Evolutionary conservation across 2,113 vertebrate species (phyloP).

Genomic region (Caranx melampygus): DNA sequence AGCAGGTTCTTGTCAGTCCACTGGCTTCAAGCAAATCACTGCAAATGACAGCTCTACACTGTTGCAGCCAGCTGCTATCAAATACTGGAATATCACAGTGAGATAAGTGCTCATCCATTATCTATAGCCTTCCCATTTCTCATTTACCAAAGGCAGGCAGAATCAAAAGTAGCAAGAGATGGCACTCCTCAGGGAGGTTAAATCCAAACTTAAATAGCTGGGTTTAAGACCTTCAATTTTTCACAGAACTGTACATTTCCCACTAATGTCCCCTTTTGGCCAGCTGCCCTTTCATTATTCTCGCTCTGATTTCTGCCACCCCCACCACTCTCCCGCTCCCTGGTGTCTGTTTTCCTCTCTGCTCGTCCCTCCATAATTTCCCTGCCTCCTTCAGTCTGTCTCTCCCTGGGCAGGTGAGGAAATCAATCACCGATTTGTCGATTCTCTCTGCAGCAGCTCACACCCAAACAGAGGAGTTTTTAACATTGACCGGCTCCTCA

Average conservation of each 20-base stretch:
- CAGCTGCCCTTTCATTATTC: conserved; percentile 48
- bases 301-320: conserved; percentile 32
- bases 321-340: not conserved
- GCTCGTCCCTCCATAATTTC: conserved; percentile 57
- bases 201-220: not conserved
- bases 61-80: not conserved
- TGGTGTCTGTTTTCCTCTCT: conserved; percentile 4
- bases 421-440: conserved; percentile 72
- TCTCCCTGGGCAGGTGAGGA: conserved; percentile 57
- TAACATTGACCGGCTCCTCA: conserved; percentile 48
- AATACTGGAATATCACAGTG: not conserved
- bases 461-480: conserved; percentile 50
- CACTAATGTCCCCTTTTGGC: conserved; percentile 3
- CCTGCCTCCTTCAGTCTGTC: conserved; percentile 30
- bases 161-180: not conserved
- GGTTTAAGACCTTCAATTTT: not conserved
- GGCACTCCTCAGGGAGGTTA: not conserved
- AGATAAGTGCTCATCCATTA: not conserved
- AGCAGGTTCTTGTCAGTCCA: too few relatives aligned
- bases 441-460: conserved; percentile 52
- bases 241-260: not conserved
- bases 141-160: not conserved
- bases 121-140: not conserved
- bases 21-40: too few relatives aligned
- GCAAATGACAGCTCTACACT: too few relatives aligned